These are phyloP conservation scores for Bombus waltoni DNA, from an alignment of 1,140 invertebrate species.

Conservation along the genomic window DNA sequence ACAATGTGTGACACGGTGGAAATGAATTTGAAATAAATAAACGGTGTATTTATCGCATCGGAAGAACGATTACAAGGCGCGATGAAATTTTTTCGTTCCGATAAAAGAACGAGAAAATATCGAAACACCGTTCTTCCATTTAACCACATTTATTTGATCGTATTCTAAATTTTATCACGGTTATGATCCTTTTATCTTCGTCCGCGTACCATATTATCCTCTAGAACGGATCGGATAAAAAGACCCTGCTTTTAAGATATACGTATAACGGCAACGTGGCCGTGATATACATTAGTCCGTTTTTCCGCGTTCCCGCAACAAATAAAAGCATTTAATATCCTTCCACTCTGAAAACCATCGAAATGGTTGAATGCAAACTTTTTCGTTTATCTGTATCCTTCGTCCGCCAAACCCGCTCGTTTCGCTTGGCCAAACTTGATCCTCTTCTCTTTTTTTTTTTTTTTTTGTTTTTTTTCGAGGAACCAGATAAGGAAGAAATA, in stretches of 20 bases:
- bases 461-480: not conserved
- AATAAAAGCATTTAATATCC: not conserved
- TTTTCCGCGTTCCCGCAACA: too few species aligned
- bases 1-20: not conserved
- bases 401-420: not conserved
- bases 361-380: not conserved
- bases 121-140: not conserved
- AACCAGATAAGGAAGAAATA: not conserved
- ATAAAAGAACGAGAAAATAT: not conserved
- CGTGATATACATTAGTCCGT: not conserved
- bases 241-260: slow-evolving; percentile 11
- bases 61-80: not conserved
- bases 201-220: slow-evolving; percentile 13
- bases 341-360: not conserved
- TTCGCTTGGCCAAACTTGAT: not conserved
- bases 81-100: not conserved
- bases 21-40: not conserved
- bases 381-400: not conserved
- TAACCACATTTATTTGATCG: not conserved
- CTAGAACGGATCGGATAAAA: slow-evolving; percentile 22
- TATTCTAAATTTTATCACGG: slow-evolving; percentile 17
- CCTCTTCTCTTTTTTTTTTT: not conserved
- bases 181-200: slow-evolving; percentile 12
- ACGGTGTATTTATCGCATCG: not conserved
- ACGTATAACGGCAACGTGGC: slow-evolving; percentile 5